These are phyloP conservation scores for Timandra comae DNA, from an alignment of 2,888 invertebrate genomes.

Conservation along the genomic window DNA sequence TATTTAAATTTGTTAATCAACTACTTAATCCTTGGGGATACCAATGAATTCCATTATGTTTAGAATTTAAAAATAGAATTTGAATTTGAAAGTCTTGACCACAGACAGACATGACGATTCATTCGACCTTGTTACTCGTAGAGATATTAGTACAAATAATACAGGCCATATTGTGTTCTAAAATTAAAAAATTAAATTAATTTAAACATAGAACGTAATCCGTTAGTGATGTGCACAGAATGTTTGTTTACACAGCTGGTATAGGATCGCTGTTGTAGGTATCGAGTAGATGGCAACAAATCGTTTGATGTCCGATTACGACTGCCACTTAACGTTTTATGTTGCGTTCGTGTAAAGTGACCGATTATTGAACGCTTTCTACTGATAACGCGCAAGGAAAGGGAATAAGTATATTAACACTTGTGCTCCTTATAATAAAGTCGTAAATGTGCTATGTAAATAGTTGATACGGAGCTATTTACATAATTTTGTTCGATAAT, in stretches of 20 bases:
- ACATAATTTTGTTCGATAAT: constrained; percentile 7
- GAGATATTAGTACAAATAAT: too few species aligned
- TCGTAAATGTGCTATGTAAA: not conserved
- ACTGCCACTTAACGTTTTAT: constrained; percentile 44
- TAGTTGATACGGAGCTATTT: constrained; percentile 4
- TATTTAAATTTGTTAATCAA: too few species aligned
- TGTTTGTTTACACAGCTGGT: constrained; percentile 53
- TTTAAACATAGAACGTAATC: constrained; percentile 28
- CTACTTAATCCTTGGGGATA: too few species aligned
- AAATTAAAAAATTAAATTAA: constrained; percentile 23
- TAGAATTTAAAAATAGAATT: too few species aligned
- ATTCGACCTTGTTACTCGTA: too few species aligned
- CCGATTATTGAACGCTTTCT: constrained; percentile 47
- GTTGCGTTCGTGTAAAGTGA: constrained; percentile 43
- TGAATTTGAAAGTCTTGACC: too few species aligned
- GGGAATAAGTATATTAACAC: not conserved
- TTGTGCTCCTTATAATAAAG: constrained; percentile 1
- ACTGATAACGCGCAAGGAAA: constrained; percentile 15
- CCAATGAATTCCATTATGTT: too few species aligned
- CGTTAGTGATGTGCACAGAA: constrained; percentile 38
- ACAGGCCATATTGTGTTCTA: constrained; percentile 20
- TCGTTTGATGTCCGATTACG: constrained; percentile 49
- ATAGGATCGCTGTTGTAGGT: constrained; percentile 22
- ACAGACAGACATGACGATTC: too few species aligned
- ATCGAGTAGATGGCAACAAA: constrained; percentile 39